These are phyloP conservation scores for Phrixothrix hirtus DNA, from an alignment of 2,888 invertebrate genomes.

Conservation along the genomic window DNA sequence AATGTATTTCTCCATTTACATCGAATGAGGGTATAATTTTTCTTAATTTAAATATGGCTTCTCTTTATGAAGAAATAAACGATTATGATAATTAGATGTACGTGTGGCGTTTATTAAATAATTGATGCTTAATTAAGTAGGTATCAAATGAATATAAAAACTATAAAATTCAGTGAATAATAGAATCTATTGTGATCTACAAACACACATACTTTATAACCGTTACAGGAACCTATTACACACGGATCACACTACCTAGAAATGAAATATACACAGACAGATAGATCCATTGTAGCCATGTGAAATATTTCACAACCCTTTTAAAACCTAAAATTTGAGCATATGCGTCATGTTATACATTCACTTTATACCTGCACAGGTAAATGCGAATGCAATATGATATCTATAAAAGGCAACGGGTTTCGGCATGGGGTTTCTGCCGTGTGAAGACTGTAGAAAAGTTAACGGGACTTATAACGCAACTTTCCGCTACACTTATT, in stretches of 20 bases:
- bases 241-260: slow-evolving; percentile 26
- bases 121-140: too few relatives aligned
- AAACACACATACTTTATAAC: slow-evolving; percentile 25
- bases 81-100: too few relatives aligned
- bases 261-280: slow-evolving; percentile 37
- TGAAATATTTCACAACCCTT: slow-evolving; percentile 47
- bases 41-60: slow-evolving; percentile 7
- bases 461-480: slow-evolving; percentile 37
- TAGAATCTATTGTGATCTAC: slow-evolving; percentile 19
- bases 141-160: too few relatives aligned
- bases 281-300: slow-evolving; percentile 41
- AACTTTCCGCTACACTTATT: slow-evolving; percentile 50
- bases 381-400: slow-evolving; percentile 34
- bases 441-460: slow-evolving; percentile 42
- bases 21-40: slow-evolving; percentile 14
- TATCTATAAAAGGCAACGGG: slow-evolving; percentile 28
- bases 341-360: slow-evolving; percentile 42
- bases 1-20: slow-evolving; percentile 3
- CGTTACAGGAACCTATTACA: slow-evolving; percentile 27
- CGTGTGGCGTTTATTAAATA: too few relatives aligned
- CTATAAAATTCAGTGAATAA: too few relatives aligned
- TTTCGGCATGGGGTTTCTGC: slow-evolving; percentile 37
- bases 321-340: slow-evolving; percentile 37
- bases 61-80: too few relatives aligned
- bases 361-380: slow-evolving; percentile 38